These are phyloP conservation scores for Campopleginae sp. DNA, from an alignment of 2,888 invertebrate species.

Conservation along the genomic window DNA sequence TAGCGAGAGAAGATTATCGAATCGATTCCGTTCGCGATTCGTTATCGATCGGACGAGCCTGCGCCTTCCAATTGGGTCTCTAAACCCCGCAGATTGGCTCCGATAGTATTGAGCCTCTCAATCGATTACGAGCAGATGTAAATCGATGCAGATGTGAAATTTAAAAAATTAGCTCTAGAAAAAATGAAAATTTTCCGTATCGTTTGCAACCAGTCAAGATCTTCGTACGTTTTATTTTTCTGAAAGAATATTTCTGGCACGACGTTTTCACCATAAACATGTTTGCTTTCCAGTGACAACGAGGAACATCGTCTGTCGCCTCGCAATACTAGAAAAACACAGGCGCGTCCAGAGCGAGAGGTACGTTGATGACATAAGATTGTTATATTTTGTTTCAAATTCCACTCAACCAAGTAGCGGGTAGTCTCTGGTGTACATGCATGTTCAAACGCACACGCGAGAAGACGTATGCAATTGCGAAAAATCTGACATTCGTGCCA, in stretches of 20 bases:
- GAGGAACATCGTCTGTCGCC: not conserved
- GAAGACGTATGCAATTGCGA: conserved; percentile 44
- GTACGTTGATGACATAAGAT: not conserved
- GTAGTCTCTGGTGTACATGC: not conserved
- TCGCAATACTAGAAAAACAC: not conserved
- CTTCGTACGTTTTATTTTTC: not conserved
- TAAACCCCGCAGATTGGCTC: too few species aligned
- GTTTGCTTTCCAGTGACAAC: not conserved
- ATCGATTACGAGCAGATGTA: too few species aligned
- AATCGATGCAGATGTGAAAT: too few species aligned
- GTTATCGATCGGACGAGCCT: not conserved
- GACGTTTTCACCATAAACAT: not conserved
- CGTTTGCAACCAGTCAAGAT: not conserved
- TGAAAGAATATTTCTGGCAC: not conserved
- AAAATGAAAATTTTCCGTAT: not conserved
- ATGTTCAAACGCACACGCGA: not conserved
- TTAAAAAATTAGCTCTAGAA: not conserved
- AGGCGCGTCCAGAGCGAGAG: not conserved
- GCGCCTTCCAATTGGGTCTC: not conserved
- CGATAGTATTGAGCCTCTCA: too few species aligned
- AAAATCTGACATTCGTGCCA: conserved; percentile 67
- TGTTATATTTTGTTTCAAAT: conserved; percentile 1
- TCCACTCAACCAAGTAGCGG: not conserved
- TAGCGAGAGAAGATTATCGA: not conserved
- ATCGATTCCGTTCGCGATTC: not conserved